Conservation (phyloP, 2,888 invertebrate genomes). For the Notodonta dromedarius region DNA sequence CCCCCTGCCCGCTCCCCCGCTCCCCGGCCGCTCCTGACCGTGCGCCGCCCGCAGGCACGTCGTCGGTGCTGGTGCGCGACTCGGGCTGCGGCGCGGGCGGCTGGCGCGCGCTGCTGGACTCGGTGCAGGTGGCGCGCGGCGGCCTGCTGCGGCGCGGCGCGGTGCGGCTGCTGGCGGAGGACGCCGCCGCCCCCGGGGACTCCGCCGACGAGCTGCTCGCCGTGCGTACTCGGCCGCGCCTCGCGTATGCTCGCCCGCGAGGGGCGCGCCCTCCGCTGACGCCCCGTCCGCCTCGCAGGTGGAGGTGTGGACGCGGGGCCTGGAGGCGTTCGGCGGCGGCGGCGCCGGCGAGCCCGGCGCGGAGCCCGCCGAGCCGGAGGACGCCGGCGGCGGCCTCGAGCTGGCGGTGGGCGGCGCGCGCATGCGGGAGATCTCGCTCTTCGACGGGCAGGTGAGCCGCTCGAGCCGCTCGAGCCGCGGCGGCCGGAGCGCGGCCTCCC, state of each 20-base stretch:
- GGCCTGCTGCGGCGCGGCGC: constrained; percentile 61
- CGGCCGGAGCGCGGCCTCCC: no score
- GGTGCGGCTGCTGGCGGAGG: constrained; percentile 45
- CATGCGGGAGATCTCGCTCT: constrained; percentile 45
- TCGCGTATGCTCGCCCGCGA: neutral
- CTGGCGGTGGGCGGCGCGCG: constrained; percentile 55
- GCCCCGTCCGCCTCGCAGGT: constrained; percentile 33
- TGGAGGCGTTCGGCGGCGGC: constrained; percentile 44
- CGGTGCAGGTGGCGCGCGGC: constrained; percentile 58
- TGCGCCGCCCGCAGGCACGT: constrained; percentile 35
- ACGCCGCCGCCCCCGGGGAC: constrained; percentile 10
- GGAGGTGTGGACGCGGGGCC: constrained; percentile 58
- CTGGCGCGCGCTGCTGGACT: constrained; percentile 51
- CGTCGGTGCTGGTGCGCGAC: constrained; percentile 53
- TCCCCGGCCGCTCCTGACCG: neutral
- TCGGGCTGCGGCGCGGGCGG: constrained; percentile 46
- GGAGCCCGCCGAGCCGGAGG: constrained; percentile 36
- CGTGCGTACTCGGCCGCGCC: constrained; percentile 27
- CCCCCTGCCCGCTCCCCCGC: no score
- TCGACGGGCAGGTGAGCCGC: constrained; percentile 41
- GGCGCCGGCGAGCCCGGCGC: constrained; percentile 30
- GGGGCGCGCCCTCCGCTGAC: neutral
- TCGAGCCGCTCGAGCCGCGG: no score
- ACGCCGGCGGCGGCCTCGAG: constrained; percentile 25
- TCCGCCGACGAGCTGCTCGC: constrained; percentile 31